Percentiles rank a stretch among this genome's conserved stretches.
These are phyloP conservation scores for Amniataba percoides DNA, from an alignment of 2,797 vertebrate genomes.

Conservation along the genomic window DNA sequence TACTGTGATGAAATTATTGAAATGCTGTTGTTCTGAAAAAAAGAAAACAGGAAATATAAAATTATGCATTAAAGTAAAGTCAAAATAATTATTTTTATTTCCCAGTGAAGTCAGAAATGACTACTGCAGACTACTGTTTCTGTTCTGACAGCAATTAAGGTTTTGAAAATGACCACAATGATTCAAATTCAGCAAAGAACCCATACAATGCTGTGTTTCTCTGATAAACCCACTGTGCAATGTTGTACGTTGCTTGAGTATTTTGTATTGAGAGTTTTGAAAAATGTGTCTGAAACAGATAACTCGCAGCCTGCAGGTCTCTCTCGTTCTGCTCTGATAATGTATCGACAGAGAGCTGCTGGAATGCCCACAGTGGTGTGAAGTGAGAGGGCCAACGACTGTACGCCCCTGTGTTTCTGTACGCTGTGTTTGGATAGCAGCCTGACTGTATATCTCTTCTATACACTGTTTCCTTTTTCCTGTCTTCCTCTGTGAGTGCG, in stretches of 20 bases:
- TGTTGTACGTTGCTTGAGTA: too few relatives aligned
- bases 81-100: background rate
- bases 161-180: too few relatives aligned
- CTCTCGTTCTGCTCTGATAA: constrained; percentile 53
- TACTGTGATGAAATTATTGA: background rate
- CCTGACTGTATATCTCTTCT: constrained; percentile 62
- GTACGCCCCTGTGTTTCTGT: constrained; percentile 2
- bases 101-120: background rate
- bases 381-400: constrained; percentile 57
- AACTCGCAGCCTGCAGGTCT: constrained; percentile 20
- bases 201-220: too few relatives aligned
- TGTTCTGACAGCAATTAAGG: too few relatives aligned
- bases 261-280: background rate
- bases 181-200: too few relatives aligned
- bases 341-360: constrained; percentile 67
- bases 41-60: background rate
- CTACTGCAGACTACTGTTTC: too few relatives aligned
- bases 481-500: constrained; percentile 44
- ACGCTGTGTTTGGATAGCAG: constrained; percentile 54
- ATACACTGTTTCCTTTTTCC: constrained; percentile 75
- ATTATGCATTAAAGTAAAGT: background rate
- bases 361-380: constrained; percentile 76
- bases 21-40: background rate
- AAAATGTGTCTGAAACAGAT: constrained; percentile 4
- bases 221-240: too few relatives aligned